phyloP scores from a whole-genome alignment of 2,888 invertebrate species.

The Lutraria lutraria region DNA sequence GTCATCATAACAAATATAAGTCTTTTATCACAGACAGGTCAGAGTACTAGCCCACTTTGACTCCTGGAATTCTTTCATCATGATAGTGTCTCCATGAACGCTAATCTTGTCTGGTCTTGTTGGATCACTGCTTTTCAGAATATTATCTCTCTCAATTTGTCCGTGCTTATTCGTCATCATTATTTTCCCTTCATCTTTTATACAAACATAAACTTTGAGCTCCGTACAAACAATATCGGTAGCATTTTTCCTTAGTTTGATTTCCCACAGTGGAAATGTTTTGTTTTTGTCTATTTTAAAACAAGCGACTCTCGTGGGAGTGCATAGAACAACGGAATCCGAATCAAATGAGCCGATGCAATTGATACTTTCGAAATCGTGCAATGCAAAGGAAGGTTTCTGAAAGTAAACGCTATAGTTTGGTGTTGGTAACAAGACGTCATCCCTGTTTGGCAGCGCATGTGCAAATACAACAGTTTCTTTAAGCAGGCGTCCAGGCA shows the following conservation, averaged over 20 bases:
- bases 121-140: constrained; percentile 6
- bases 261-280: not conserved
- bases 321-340: not conserved
- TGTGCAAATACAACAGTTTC: not conserved
- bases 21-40: too few species aligned
- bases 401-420: not conserved
- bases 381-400: not conserved
- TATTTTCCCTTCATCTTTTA: constrained; percentile 30
- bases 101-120: constrained; percentile 22
- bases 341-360: not conserved
- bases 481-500: not conserved
- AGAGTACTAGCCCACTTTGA: not conserved
- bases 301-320: not conserved
- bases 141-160: constrained; percentile 18
- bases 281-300: not conserved
- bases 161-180: constrained; percentile 9
- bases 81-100: not conserved
- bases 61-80: constrained; percentile 22
- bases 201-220: not conserved
- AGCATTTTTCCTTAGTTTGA: not conserved
- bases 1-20: too few species aligned
- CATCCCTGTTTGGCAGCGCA: not conserved
- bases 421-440: not conserved
- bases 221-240: constrained; percentile 17
- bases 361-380: not conserved